Evolutionary conservation across 2,888 invertebrate genomes (phyloP).

Genomic region (Pheosia tremula): DNA sequence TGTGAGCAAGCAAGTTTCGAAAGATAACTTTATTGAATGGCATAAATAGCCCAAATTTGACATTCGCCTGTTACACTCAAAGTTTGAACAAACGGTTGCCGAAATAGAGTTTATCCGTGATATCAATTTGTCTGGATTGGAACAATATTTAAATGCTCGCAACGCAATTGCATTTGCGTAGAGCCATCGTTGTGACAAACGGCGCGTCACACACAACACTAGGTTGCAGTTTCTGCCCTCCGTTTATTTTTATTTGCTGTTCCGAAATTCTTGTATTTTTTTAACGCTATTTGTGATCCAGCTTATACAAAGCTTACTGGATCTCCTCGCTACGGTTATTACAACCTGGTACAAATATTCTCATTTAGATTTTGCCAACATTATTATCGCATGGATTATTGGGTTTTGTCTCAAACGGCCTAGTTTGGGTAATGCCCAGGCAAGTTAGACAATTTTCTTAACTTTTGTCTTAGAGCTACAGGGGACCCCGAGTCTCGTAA

Average conservation of each 20-base stretch:
- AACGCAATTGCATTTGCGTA: conserved; percentile 10
- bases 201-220: conserved; percentile 18
- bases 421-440: conserved; percentile 18
- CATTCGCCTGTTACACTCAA: no score
- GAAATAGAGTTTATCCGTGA: conserved; percentile 2
- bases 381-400: neutral
- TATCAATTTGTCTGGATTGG: conserved; percentile 15
- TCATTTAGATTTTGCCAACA: neutral
- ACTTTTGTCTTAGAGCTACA: conserved; percentile 16
- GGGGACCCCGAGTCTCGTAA: conserved; percentile 8
- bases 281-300: neutral
- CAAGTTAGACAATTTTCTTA: conserved; percentile 20
- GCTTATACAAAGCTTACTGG: neutral
- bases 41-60: no score
- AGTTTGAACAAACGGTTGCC: no score
- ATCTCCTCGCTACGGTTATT: neutral
- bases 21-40: no score
- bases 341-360: neutral
- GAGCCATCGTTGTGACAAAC: conserved; percentile 18
- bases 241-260: conserved; percentile 12
- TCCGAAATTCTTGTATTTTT: conserved; percentile 1
- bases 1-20: no score
- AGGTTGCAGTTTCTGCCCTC: conserved; percentile 10
- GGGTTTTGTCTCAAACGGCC: neutral
- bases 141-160: conserved; percentile 10